Percentiles rank a stretch among this genome's conserved stretches.
phyloP scores from a whole-genome alignment of 2,113 vertebrate species.

The Hydropotes inermis region DNA sequence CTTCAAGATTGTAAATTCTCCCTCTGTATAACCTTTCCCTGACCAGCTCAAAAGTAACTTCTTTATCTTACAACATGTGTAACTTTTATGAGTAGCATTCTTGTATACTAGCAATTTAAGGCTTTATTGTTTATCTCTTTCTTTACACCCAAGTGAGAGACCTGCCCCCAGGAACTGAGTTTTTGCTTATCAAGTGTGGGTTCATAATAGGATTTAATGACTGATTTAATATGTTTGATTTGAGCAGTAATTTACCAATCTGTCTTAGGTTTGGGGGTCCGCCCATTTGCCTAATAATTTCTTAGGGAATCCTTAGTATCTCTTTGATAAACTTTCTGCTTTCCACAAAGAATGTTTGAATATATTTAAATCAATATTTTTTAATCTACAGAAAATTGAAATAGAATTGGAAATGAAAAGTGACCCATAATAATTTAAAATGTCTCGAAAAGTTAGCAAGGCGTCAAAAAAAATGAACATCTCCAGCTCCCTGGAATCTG shows the following conservation, averaged over 20 bases:
- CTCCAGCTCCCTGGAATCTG: slow-evolving; percentile 95
- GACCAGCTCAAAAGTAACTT: background rate
- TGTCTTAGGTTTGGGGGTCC: background rate
- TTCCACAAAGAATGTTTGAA: background rate
- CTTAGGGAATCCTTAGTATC: background rate
- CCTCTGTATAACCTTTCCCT: background rate
- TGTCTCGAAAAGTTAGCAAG: slow-evolving; percentile 88
- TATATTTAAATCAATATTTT: slow-evolving; percentile 46
- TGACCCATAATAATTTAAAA: slow-evolving; percentile 56
- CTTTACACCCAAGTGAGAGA: background rate
- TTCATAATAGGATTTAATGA: background rate
- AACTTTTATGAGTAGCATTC: background rate
- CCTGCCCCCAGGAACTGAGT: background rate
- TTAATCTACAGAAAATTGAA: slow-evolving; percentile 19
- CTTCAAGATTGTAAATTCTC: background rate
- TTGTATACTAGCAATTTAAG: background rate
- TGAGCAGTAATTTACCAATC: slow-evolving; percentile 6
- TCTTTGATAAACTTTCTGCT: background rate
- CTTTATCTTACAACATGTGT: background rate
- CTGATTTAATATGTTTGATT: background rate
- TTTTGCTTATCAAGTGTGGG: background rate
- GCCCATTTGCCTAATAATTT: background rate
- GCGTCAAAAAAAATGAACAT: slow-evolving; percentile 84
- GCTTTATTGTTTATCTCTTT: background rate
- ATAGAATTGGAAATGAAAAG: slow-evolving; percentile 44